A percentile compares a stretch with the other conserved stretches of the same genome.
These are phyloP conservation scores for Heliconius charithonia DNA, from an alignment of 2,888 invertebrate genomes.

Conservation along the genomic window DNA sequence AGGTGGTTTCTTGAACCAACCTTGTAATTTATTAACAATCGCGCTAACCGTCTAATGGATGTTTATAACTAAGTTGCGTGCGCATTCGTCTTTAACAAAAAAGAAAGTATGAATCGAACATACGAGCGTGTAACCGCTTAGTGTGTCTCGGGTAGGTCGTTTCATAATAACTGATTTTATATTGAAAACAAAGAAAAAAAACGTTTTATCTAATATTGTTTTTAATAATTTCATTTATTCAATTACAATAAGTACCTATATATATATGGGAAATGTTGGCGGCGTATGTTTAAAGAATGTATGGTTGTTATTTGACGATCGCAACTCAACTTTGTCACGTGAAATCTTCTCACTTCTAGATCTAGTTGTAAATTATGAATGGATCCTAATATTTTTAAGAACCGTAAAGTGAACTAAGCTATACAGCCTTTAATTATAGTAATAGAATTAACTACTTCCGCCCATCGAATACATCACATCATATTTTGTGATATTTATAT, in stretches of 20 bases:
- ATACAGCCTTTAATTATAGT: slow-evolving; percentile 45
- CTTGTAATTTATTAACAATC: not conserved
- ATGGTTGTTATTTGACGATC: not conserved
- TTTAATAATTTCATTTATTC: no score
- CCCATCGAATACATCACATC: slow-evolving; percentile 45
- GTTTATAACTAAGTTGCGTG: not conserved
- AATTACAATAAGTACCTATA: no score
- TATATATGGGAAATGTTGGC: not conserved
- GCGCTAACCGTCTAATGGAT: not conserved
- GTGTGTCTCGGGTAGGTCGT: not conserved
- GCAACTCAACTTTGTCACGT: not conserved
- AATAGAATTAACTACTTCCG: slow-evolving; percentile 44
- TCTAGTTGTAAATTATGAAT: slow-evolving; percentile 73
- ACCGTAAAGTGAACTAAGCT: slow-evolving; percentile 26
- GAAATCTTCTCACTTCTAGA: slow-evolving; percentile 46
- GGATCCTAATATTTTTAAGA: slow-evolving; percentile 61
- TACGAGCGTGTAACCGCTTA: not conserved
- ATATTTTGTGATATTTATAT: slow-evolving; percentile 44
- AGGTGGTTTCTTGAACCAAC: not conserved
- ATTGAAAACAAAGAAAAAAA: not conserved
- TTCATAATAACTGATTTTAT: not conserved
- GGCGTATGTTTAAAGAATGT: not conserved
- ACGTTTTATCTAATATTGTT: no score
- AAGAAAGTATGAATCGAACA: not conserved
- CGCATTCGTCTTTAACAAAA: not conserved